Conservation (phyloP, 1,140 invertebrate genomes). For the Ceratitis capitata region DNA sequence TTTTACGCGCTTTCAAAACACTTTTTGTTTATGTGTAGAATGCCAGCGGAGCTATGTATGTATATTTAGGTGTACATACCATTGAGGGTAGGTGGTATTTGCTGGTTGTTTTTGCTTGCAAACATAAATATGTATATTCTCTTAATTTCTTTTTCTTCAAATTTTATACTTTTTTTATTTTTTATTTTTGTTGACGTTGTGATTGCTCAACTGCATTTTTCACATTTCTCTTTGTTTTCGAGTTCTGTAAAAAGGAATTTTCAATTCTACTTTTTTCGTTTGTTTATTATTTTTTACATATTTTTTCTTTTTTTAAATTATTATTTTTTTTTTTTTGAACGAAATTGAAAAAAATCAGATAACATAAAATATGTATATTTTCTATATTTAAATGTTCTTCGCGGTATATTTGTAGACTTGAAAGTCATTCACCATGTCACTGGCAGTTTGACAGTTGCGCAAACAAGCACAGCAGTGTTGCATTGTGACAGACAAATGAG, state of each 20-base stretch:
- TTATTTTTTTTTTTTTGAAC: not conserved
- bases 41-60: not conserved
- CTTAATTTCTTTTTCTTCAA: not conserved
- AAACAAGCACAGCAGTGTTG: slow-evolving; percentile 22
- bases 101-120: not conserved
- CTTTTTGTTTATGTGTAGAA: slow-evolving; percentile 23
- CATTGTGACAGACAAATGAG: slow-evolving; percentile 31
- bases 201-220: slow-evolving; percentile 28
- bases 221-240: not conserved
- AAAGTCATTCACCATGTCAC: slow-evolving; percentile 9
- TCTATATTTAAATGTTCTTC: not conserved
- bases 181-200: not conserved
- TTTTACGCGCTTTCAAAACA: slow-evolving; percentile 20
- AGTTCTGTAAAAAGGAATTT: not conserved
- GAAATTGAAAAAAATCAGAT: not conserved
- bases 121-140: not conserved
- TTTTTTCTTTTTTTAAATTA: not conserved
- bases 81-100: too few species aligned
- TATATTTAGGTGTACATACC: not conserved
- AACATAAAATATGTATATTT: not conserved
- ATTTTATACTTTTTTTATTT: too few species aligned
- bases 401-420: not conserved
- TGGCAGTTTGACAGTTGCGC: slow-evolving; percentile 26
- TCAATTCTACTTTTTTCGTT: not conserved
- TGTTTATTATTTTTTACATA: not conserved